Conservation (phyloP, 2,797 vertebrate genomes). For the Delichon dasypus region DNA sequence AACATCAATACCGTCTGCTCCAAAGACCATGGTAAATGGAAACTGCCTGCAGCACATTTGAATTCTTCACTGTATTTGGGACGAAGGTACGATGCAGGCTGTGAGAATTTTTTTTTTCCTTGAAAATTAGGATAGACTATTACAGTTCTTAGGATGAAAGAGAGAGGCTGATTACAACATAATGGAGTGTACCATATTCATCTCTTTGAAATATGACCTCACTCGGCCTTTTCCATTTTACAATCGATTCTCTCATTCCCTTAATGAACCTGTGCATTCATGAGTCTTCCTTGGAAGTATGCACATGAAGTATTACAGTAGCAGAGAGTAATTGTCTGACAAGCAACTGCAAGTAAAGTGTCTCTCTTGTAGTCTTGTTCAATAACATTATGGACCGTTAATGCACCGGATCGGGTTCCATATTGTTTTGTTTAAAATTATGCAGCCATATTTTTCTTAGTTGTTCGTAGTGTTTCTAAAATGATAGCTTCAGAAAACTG, state of each 20-base stretch:
- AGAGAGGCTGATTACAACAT: slow-evolving; percentile 84
- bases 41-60: slow-evolving; percentile 64
- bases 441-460: slow-evolving; percentile 32
- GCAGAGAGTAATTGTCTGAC: slow-evolving; percentile 82
- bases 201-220: slow-evolving; percentile 85
- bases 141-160: slow-evolving; percentile 80
- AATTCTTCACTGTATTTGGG: slow-evolving; percentile 59
- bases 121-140: slow-evolving; percentile 79
- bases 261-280: slow-evolving; percentile 83
- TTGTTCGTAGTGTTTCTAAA: background rate
- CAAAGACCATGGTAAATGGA: slow-evolving; percentile 71
- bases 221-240: slow-evolving; percentile 81
- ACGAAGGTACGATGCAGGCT: slow-evolving; percentile 53
- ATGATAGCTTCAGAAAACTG: slow-evolving; percentile 23
- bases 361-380: slow-evolving; percentile 78
- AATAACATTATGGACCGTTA: slow-evolving; percentile 80
- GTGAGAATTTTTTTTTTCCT: slow-evolving; percentile 30
- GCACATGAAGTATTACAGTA: slow-evolving; percentile 79
- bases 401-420: slow-evolving; percentile 66
- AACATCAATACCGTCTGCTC: slow-evolving; percentile 71
- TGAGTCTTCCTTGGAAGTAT: slow-evolving; percentile 79
- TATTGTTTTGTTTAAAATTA: slow-evolving; percentile 73
- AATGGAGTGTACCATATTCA: slow-evolving; percentile 84
- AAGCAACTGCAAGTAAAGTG: slow-evolving; percentile 80
- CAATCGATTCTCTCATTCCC: slow-evolving; percentile 83